A percentile compares a stretch with the other conserved stretches of the same genome.
phyloP scores from a whole-genome alignment of 1,140 invertebrate species.

The Lamellibrachia luymesi region DNA sequence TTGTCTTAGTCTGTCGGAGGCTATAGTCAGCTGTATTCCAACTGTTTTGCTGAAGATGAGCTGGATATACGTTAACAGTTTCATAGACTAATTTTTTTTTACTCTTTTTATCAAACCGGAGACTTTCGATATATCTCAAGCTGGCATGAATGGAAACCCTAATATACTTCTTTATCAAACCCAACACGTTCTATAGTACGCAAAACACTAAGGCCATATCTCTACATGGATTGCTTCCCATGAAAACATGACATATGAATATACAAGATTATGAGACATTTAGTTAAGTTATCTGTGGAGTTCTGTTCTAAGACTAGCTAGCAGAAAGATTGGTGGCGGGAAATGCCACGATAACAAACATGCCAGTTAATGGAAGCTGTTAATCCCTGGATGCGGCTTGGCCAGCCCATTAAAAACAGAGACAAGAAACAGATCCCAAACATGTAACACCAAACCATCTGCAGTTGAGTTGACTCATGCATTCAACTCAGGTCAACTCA shows the following conservation, averaged over 20 bases:
- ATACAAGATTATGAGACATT: not conserved
- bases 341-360: not conserved
- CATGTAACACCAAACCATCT: not conserved
- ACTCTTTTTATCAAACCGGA: too few species aligned
- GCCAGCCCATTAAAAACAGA: not conserved
- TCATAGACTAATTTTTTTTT: too few species aligned
- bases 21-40: too few species aligned
- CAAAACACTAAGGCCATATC: not conserved
- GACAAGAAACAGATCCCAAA: not conserved
- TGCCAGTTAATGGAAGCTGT: not conserved
- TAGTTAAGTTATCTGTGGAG: not conserved
- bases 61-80: too few species aligned
- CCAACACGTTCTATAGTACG: not conserved
- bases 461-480: not conserved
- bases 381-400: not conserved
- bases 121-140: not conserved
- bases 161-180: not conserved
- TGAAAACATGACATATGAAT: not conserved
- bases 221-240: not conserved
- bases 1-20: too few species aligned
- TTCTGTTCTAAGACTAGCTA: too few species aligned
- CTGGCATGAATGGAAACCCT: not conserved
- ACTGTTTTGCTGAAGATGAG: too few species aligned
- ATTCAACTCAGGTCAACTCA: not conserved
- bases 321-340: not conserved